Base-by-base conservation (phyloP, 2,888 invertebrate genomes). In the Macrostomum cliftonense region DNA sequence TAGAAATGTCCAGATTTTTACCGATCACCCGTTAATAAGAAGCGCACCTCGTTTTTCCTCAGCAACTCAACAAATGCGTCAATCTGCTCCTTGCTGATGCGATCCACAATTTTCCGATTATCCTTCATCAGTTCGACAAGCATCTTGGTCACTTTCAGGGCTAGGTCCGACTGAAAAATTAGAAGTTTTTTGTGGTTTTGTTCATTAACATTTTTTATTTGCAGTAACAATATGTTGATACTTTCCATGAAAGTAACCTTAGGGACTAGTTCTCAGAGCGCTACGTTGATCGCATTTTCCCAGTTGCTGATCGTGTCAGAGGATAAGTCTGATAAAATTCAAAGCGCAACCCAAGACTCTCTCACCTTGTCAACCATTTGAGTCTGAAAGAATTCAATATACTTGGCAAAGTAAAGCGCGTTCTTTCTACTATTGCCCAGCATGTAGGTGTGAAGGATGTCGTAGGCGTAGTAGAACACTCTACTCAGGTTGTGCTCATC, bases 321-420 rank as follows among this genome's bases (percentile, higher is more conserved):
- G n/a, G n/a, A n/a, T n/a, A n/a, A n/a, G n/a, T n/a, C n/a, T n/a
- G n/a, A n/a, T n/a, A n/a, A n/a, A n/a, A n/a, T n/a, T n/a, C 28
- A 4, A 28, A 28, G 28, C 4, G 9, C 28, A 28, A 4, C 4
- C 5, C 28, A 28, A 9, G 4, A 9, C 28, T 7, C 4, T 4
- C 28, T 28, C 28, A 68, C 68, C 62, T 67, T 68, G 53, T 67
- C 68, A 16, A 63, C 63, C 51, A 70, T 68, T 53, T 70, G 69
- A 5, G 64, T 65, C 54, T 69, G 65, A 57, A 70, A 70, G 60
- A 70, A 68, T 52, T 69, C 68, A 39, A 70, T 67, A 56, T 70
- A 68, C 52, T 70, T 67, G 50, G 68, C 70, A 52, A 70, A 66
- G 59, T 70, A 70, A 40, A 70, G 62, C 12, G 68, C 65, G 56